Base-by-base conservation (phyloP, 2,888 invertebrate species). In the Eulithis testata region DNA sequence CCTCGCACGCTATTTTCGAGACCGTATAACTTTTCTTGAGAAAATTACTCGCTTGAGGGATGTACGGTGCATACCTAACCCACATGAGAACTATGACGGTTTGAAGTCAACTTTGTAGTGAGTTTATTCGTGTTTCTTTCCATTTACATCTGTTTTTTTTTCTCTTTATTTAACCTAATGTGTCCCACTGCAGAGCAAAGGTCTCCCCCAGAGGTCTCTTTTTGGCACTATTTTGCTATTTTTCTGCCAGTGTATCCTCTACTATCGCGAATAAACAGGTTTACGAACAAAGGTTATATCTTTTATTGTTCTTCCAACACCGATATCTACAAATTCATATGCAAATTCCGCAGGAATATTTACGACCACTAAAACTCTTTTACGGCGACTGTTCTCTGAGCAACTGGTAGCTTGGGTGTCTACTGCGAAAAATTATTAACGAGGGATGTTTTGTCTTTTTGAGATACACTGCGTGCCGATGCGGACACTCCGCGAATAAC, bases 41-140 rank as follows among this genome's bases (percentile, higher is more conserved):
- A 76, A 77, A 76, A 79, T 76, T 74, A 74, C 73, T 71, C 74
- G 71, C 72, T 37, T 12, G 72, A 71, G 72, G 8, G 67, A 73
- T 78, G 68, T 54, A 69, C 51, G 54, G 54, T 21, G 60, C 40
- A 49, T 47, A 51, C 31, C 31, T 31, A 31, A 31, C 40, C 40
- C 8, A 11, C 40, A 9, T 40, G 21, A 40, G 4, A 40, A 8
- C 40, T 40, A 40, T 40, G 40, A 31, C 6, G 31, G 4, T 40
- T 40, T 40, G 2, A 40, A 40, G 9, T 8, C 0, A 8, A 40
- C 40, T 8, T 21, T 40, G 40, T 3, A 40, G 40, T 40, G 40
- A 4, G 40, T 40, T 8, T 40, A 40, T 40, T 40, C 8, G 8
- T 40, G 40, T 40, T 40, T 2, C 7, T 40, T 31, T 31, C 31